These are phyloP conservation scores for Orientallactaga bullata DNA, from an alignment of 2,113 vertebrate species.

Conservation along the genomic window DNA sequence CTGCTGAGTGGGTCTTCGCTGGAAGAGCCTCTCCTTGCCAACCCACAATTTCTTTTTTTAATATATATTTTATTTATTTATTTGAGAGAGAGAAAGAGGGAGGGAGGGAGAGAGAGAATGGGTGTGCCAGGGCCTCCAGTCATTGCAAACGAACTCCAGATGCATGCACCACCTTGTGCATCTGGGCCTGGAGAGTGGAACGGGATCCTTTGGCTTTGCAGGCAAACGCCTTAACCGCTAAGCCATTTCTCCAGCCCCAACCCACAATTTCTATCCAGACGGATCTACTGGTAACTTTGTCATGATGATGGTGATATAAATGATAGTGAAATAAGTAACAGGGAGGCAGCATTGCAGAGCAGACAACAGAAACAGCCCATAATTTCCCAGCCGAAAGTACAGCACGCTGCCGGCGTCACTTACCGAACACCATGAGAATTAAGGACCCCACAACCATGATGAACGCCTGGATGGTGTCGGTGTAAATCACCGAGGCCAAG, in stretches of 20 bases:
- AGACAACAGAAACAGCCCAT: not conserved
- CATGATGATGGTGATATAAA: not conserved
- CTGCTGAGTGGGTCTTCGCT: too few relatives aligned
- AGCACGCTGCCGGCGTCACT: slow-evolving; percentile 38
- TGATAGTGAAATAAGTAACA: not conserved
- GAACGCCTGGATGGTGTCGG: slow-evolving; percentile 91
- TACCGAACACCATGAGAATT: slow-evolving; percentile 93
- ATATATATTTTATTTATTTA: too few relatives aligned
- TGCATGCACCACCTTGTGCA: too few relatives aligned
- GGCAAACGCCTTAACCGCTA: too few relatives aligned
- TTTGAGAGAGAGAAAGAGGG: too few relatives aligned
- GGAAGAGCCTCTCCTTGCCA: too few relatives aligned
- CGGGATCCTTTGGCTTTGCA: too few relatives aligned
- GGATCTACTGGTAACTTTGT: not conserved
- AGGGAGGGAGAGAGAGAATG: too few relatives aligned
- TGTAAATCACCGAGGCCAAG: slow-evolving; percentile 93
- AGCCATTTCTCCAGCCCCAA: too few relatives aligned
- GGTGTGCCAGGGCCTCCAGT: too few relatives aligned
- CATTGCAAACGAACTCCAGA: too few relatives aligned
- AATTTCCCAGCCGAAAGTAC: not conserved
- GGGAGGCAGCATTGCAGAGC: not conserved
- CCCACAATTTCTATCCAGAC: not conserved
- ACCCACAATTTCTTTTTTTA: not conserved
- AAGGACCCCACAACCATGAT: slow-evolving; percentile 92
- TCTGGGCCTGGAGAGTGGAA: too few relatives aligned